These are phyloP conservation scores for Liasis olivaceus DNA, from an alignment of 2,797 vertebrate species.

Conservation along the genomic window DNA sequence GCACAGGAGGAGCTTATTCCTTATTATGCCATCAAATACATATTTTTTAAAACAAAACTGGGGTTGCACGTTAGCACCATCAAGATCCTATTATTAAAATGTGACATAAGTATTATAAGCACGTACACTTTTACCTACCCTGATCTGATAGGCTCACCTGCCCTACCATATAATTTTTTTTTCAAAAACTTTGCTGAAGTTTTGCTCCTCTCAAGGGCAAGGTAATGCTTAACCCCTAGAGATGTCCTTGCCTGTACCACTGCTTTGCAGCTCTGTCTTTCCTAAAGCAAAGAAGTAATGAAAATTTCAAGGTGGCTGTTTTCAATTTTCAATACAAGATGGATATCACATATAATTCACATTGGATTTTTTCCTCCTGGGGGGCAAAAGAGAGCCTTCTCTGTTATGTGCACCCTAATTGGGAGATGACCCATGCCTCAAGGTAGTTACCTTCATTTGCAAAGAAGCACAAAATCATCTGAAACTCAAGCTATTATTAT, in stretches of 20 bases:
- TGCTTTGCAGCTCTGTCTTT: background rate
- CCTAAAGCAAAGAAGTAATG: background rate
- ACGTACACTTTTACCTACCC: background rate
- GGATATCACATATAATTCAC: background rate
- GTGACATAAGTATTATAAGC: background rate
- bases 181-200: background rate
- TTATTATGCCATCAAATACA: background rate
- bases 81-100: background rate
- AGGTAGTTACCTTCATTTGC: background rate
- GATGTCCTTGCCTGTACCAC: background rate
- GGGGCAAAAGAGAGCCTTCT: background rate
- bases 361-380: background rate
- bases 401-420: background rate
- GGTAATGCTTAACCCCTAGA: background rate
- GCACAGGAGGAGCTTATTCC: background rate
- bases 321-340: background rate
- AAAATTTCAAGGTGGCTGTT: background rate
- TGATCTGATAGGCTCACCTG: background rate
- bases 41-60: background rate
- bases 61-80: background rate
- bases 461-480: background rate
- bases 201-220: background rate
- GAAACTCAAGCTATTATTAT: background rate
- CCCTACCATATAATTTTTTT: background rate
- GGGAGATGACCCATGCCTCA: background rate